Conservation (phyloP, 2,113 vertebrate species). For the Ictalurus punctatus region DNA sequence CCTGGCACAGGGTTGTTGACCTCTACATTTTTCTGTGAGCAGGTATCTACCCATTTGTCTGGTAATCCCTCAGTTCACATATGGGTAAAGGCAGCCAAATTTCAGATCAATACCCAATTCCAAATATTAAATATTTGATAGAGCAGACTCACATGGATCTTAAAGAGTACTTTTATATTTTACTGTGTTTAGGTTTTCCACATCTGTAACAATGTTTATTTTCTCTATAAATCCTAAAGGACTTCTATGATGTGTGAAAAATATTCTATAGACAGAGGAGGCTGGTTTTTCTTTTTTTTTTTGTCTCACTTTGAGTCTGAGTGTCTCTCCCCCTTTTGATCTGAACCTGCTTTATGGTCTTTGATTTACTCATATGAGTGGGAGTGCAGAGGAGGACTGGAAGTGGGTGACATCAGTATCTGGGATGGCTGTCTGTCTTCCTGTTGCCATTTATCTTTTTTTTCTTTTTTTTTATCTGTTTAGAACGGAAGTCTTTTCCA, state of each 20-base stretch:
- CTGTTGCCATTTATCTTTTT: neutral
- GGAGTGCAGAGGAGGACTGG: constrained; percentile 35
- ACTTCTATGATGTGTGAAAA: constrained; percentile 14
- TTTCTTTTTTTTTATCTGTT: neutral
- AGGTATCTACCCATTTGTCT: neutral
- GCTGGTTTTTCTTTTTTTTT: neutral
- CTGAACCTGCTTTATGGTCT: constrained; percentile 36
- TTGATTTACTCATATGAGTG: constrained; percentile 39
- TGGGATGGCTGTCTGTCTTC: constrained; percentile 25
- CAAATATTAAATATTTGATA: neutral
- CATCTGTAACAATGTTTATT: neutral
- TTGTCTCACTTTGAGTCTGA: constrained; percentile 2
- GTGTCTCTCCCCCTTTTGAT: constrained; percentile 30
- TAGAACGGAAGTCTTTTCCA: constrained; percentile 21
- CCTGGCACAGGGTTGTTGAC: constrained; percentile 7
- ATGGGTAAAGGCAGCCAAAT: neutral
- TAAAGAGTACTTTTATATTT: neutral
- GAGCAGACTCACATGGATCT: neutral
- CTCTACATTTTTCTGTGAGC: constrained; percentile 9
- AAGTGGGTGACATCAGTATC: constrained; percentile 28
- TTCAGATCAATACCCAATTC: neutral
- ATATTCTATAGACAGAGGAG: constrained; percentile 17
- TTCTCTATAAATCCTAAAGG: neutral
- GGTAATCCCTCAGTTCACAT: neutral
- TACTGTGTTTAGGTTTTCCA: neutral